Evolutionary conservation across 2,888 invertebrate genomes (phyloP), one percentile per base, ranked within the genome.

Genomic region (Ametastegia equiseti): DNA sequence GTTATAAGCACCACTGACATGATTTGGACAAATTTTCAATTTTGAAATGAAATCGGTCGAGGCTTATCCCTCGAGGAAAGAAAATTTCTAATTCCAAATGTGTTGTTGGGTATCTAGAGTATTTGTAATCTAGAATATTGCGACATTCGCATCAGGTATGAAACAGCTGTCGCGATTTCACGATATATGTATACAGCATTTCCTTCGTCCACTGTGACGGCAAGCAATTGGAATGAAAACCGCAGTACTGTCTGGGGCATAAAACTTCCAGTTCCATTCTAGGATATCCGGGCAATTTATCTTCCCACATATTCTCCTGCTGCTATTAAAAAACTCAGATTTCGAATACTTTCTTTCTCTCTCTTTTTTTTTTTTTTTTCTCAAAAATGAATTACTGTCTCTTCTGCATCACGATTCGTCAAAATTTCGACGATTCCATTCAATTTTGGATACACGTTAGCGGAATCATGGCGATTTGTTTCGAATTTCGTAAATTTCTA

Each of bases 111-210:
- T 27, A 36, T 7, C 33, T 13, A 15, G 33, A 63, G 30, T 63
- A 69, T 42, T 69, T 23, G 23, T 39, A 23, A 69, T 69, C 5
- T 15, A 69, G 69, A 69, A 42, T 42, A 9, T 4, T n/a, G 19
- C 36, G 69, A 69, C 42, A 69, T 23, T 11, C 23, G 36, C 69
- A 36, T 7, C 30, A 63, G 63, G 23, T 15, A 33, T 36, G 42
- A 42, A 67, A 67, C 42, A 69, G n/a, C n/a, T 69, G n/a, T 47
- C 30, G 47, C 47, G 45, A 47, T 47, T 47, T 4, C 27, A 47
- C 71, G 71, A 50, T 47, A 47, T n/a, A n/a, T n/a, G n/a, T n/a
- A n/a, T 15, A 30, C n/a, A 45, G 30, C 71, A 47, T 73, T 6
- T n/a, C 15, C n/a, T 50, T 50, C 47, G 63, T 63, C 30, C 54